These are phyloP conservation scores for Eurystomus glaucurus DNA, from an alignment of 2,797 vertebrate species.

Conservation along the genomic window DNA sequence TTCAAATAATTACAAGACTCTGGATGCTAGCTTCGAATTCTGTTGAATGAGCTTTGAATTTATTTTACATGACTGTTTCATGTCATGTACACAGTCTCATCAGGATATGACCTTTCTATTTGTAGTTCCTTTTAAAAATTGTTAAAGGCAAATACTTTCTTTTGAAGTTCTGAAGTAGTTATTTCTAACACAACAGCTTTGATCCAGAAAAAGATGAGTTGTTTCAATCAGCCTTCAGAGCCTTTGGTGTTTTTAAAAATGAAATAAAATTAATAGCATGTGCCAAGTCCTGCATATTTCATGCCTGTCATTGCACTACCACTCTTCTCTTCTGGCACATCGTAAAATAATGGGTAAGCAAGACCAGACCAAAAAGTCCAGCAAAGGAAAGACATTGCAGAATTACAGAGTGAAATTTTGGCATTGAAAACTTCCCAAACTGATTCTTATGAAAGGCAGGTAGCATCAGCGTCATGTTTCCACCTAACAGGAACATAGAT, in stretches of 20 bases:
- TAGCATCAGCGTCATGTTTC: neutral
- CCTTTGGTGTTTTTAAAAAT: neutral
- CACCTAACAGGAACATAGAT: accelerated
- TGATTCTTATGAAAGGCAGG: neutral
- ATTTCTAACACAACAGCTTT: conserved; percentile 19
- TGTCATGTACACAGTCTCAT: neutral
- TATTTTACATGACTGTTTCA: neutral
- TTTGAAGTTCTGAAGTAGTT: conserved; percentile 5
- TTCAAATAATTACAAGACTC: neutral
- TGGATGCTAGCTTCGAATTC: conserved; percentile 13
- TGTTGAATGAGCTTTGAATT: neutral
- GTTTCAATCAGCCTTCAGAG: neutral
- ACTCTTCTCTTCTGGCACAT: neutral
- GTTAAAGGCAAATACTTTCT: neutral
- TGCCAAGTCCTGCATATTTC: neutral
- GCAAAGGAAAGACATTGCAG: neutral
- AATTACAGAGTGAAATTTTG: neutral
- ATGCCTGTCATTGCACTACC: neutral
- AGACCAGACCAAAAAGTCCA: neutral
- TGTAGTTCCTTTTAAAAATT: neutral
- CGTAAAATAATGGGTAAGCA: neutral
- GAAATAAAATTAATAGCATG: neutral
- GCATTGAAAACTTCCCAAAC: neutral
- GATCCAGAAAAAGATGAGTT: conserved; percentile 16
- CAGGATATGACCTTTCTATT: neutral